Evolutionary conservation across 1,140 invertebrate genomes (phyloP), one percentile per base, ranked within the genome.

Genomic region (Holcopasites calliopsidis): DNA sequence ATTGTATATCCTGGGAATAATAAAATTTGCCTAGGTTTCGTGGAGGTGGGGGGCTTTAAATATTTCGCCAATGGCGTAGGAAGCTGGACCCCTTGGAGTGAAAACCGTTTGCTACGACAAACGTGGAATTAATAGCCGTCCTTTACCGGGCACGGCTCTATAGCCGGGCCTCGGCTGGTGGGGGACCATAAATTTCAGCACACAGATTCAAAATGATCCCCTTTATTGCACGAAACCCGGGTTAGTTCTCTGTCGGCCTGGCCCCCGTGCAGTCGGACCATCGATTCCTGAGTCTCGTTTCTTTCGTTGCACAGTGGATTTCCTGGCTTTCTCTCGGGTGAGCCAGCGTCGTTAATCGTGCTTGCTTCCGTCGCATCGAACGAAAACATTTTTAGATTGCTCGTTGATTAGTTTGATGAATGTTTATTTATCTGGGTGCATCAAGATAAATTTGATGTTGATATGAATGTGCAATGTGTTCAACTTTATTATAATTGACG

Each of bases 191-290:
- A 92, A 92, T 92, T 92, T 92, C 88, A 85, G 82, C 84, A 85
- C 88, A 89, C 90, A 86, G 91, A 91, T 91, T 90, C 91, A 89
- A 88, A 90, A 90, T 89, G 85, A 92, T 91, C 88, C 89, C 89
- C 90, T 91, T 92, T 90, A 89, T 91, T 88, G 87, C 86, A 79
- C 76, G 83, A 84, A 81, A 82, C 80, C 87, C 83, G 73, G 82
- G 85, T 87, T 88, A 90, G 90, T 91, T 85, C 80, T 76, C 62
- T 66, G 54, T 54, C 73, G 88, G 78, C 83, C 76, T 82, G 85
- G 85, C 69, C 66, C 40, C 65, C 50, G 86, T 75, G 73, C 84
- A 87, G 85, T 85, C 78, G 77, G 70, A 76, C 66, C 78, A 52
- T 35, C 68, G 47, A 42, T 38, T 40, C 69, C 21, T 65, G 26